Base-by-base conservation (phyloP, 2,113 vertebrate species). In the Polypterus bichir region DNA sequence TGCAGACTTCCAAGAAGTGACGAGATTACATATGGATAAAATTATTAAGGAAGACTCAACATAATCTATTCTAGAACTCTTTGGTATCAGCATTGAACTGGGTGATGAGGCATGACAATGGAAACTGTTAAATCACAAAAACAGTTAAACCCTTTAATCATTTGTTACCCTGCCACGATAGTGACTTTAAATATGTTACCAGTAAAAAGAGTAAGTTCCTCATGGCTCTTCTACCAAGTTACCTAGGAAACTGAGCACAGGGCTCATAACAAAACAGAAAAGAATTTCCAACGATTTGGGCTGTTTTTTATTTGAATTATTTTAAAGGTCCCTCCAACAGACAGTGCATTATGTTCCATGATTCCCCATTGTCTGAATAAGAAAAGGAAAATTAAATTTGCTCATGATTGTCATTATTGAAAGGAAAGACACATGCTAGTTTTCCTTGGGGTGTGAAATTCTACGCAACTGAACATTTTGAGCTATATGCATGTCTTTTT, bases 41-140 rank as follows among this genome's bases (percentile, higher is more conserved):
- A 80, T 81, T 83, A 80, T 77, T 80, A 74, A 64, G 64, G 71
- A 74, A 77, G 76, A 76, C 76, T 74, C 72, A 73, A 76, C 77
- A 74, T 80, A 82, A 79, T 77, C 74, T 74, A 76, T 71, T 77
- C 72, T 66, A 70, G 76, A 79, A 72, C 73, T 71, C 75, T 56
- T 70, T 74, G 72, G 77, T 79, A 70, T 72, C 70, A 67, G 72
- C 70, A 71, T 78, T 80, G 78, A 80, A 76, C 77, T 71, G 74
- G 78, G 73, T 80, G 76, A 78, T 76, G 72, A 76, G 71, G 73
- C 73, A 78, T 69, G 70, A 74, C 70, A 76, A 74, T 81, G 80
- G 76, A 80, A 83, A 74, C 77, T 74, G 81, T 83, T 81, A 85
- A 73, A 77, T 74, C 82, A 79, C 80, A 79, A 66, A 68, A 77